phyloP scores from a whole-genome alignment of 2,888 invertebrate species.

The Papilio protenor region DNA sequence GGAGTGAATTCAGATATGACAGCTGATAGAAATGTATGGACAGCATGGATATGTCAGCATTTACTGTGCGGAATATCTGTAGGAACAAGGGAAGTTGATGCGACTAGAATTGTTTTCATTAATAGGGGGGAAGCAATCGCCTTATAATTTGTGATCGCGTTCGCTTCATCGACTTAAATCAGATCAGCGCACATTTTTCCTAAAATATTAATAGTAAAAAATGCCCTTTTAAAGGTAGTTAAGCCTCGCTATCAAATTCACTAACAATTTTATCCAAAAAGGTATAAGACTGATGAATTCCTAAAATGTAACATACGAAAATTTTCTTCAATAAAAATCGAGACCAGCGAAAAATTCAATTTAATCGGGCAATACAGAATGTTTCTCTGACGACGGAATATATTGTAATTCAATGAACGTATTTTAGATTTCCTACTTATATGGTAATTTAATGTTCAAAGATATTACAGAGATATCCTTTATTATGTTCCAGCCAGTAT shows the following conservation, averaged over 20 bases:
- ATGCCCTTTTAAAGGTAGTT: too few species aligned
- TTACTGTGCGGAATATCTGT: too few species aligned
- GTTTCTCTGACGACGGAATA: constrained; percentile 1
- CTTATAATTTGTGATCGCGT: too few species aligned
- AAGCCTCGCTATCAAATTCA: neutral
- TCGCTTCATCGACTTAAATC: too few species aligned
- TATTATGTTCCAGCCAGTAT: neutral
- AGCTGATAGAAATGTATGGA: too few species aligned
- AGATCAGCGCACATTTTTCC: too few species aligned
- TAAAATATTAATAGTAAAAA: too few species aligned
- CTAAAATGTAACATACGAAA: neutral
- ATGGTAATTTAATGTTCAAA: constrained; percentile 16
- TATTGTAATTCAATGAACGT: constrained; percentile 6
- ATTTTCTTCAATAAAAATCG: neutral
- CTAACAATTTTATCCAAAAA: neutral
- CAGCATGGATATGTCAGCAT: too few species aligned
- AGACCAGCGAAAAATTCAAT: constrained; percentile 15
- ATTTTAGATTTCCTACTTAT: constrained; percentile 17
- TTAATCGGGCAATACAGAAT: neutral
- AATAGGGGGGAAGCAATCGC: too few species aligned
- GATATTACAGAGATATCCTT: neutral
- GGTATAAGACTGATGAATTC: neutral
- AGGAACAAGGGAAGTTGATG: too few species aligned
- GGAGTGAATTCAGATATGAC: too few species aligned
- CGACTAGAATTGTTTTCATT: too few species aligned